Conservation (phyloP, 1,140 invertebrate species). For the Muscidifurax raptorellus region DNA sequence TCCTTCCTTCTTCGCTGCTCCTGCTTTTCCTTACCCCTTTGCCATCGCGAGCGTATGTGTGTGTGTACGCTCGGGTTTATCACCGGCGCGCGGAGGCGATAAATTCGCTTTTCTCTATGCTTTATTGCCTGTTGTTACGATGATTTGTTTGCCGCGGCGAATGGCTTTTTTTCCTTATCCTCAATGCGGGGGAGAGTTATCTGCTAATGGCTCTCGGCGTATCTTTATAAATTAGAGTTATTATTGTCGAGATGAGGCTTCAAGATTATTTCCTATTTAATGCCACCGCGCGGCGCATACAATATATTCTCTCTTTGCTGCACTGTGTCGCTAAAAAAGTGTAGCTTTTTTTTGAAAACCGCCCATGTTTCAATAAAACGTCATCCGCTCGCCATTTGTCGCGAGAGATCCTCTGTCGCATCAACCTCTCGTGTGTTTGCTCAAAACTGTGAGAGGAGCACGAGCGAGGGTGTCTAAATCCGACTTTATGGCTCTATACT, state of each 20-base stretch:
- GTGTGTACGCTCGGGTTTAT: conserved; percentile 15
- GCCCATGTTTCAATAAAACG: neutral
- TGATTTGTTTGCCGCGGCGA: neutral
- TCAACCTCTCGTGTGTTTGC: neutral
- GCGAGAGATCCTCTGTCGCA: neutral
- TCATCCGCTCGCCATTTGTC: neutral
- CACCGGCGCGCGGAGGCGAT: conserved; percentile 17
- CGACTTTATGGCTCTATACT: neutral
- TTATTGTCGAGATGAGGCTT: neutral
- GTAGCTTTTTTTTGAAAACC: neutral
- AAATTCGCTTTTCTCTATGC: conserved; percentile 39
- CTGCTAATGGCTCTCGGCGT: neutral
- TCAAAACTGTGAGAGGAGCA: too few relatives aligned
- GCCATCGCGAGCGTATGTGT: neutral
- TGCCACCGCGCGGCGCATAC: too few relatives aligned
- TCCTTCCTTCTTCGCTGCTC: conserved; percentile 15
- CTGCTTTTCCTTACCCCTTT: neutral
- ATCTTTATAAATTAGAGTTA: neutral
- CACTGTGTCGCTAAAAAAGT: neutral
- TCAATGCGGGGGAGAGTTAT: neutral
- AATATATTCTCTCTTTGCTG: neutral
- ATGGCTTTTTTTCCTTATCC: neutral
- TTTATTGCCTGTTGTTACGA: conserved; percentile 11
- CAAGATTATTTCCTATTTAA: neutral
- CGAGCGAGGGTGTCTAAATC: conserved; percentile 1